phyloP scores from a whole-genome alignment of 2,797 vertebrate species.

The Eulemur rubriventer region DNA sequence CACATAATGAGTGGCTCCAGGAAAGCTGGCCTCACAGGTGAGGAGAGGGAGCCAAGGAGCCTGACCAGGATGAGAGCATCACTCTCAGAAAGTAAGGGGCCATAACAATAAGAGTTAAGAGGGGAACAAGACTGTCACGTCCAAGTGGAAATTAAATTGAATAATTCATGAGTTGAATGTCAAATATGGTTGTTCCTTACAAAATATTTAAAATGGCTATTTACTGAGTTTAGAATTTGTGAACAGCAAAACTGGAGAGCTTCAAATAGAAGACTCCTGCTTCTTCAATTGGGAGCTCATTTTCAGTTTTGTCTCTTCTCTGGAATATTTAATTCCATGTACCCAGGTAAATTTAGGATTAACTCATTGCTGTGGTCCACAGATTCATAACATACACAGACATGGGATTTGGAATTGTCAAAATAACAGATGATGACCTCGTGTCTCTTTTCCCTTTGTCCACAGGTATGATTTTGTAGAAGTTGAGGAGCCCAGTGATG shows the following conservation, averaged over 20 bases:
- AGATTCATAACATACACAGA: background rate
- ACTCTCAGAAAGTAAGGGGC: background rate
- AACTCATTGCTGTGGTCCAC: background rate
- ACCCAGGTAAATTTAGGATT: background rate
- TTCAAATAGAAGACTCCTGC: background rate
- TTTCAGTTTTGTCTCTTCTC: background rate
- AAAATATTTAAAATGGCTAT: background rate
- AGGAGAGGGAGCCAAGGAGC: background rate
- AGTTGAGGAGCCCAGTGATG: constrained; percentile 94
- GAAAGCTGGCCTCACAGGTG: background rate
- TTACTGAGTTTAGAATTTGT: background rate
- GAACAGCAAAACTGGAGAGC: background rate
- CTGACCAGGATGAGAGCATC: background rate
- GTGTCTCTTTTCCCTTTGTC: constrained; percentile 31
- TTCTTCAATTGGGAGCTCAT: background rate
- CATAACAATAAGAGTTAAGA: background rate
- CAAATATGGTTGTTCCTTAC: background rate
- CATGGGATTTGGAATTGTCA: background rate
- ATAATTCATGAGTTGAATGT: background rate
- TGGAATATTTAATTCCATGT: background rate
- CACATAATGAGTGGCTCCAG: background rate
- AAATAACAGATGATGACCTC: background rate
- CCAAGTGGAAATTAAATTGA: background rate
- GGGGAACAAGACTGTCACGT: background rate
- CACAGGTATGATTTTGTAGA: constrained; percentile 98